A percentile compares a stretch with the other conserved stretches of the same genome.
Conservation (phyloP, 2,888 invertebrate species). For the Panzeria rudis region DNA sequence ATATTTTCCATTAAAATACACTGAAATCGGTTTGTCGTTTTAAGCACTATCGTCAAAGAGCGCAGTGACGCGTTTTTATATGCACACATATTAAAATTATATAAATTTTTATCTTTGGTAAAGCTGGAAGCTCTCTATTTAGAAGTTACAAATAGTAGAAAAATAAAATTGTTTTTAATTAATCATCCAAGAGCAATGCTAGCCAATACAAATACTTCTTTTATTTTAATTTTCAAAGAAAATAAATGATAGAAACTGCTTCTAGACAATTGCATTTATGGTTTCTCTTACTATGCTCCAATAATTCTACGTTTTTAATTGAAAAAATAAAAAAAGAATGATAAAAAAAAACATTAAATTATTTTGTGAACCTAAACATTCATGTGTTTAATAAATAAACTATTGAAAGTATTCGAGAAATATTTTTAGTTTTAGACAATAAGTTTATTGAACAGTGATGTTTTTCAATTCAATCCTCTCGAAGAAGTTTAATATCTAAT, state of each 20-base stretch:
- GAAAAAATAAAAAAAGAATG: slow-evolving; percentile 2
- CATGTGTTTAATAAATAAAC: not conserved
- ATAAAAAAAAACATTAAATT: slow-evolving; percentile 11
- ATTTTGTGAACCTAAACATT: not conserved
- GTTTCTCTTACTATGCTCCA: slow-evolving; percentile 37
- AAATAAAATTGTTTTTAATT: not conserved
- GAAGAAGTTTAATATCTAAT: no score
- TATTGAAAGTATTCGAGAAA: not conserved
- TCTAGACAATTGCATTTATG: slow-evolving; percentile 37
- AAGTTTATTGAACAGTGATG: no score
- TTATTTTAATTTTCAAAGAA: slow-evolving; percentile 23
- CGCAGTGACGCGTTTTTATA: no score
- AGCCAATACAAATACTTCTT: not conserved
- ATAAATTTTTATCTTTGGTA: not conserved
- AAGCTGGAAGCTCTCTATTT: not conserved
- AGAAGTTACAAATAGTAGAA: not conserved
- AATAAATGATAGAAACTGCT: slow-evolving; percentile 5
- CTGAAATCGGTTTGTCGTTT: no score
- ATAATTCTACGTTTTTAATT: slow-evolving; percentile 41
- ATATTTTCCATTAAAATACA: no score
- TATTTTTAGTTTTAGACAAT: no score
- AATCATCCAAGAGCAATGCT: not conserved
- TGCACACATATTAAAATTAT: no score
- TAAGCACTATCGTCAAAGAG: no score
- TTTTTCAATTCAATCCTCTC: no score